Evolutionary conservation across 2,888 invertebrate species (phyloP).

Genomic region (Amorpha juglandis): DNA sequence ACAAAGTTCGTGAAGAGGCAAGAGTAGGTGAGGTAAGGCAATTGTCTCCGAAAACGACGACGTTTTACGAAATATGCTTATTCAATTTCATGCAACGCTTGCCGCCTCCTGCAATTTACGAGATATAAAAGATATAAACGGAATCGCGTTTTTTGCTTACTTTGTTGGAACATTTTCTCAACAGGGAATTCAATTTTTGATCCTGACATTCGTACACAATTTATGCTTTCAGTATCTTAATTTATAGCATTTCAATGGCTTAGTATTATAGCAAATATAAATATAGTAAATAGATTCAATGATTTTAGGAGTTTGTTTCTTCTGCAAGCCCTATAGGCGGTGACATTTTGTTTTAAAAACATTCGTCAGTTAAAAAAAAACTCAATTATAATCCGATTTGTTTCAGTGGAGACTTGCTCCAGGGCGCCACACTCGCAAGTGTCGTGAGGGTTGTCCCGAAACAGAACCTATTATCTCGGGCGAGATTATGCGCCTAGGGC

Average conservation of each 20-base stretch:
- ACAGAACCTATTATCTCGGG: constrained; percentile 85
- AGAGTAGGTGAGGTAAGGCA: constrained; percentile 84
- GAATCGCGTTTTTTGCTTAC: constrained; percentile 85
- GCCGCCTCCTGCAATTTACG: constrained; percentile 85
- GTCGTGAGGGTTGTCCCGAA: constrained; percentile 82
- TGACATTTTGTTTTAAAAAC: constrained; percentile 40
- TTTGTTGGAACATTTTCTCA: constrained; percentile 83
- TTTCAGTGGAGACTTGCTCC: constrained; percentile 74
- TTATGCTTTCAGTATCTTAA: constrained; percentile 58
- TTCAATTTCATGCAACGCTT: constrained; percentile 85
- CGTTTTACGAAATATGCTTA: constrained; percentile 85
- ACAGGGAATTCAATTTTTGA: constrained; percentile 81
- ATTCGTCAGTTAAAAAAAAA: constrained; percentile 73
- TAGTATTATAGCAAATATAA: not conserved
- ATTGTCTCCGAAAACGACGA: constrained; percentile 84
- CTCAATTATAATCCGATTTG: constrained; percentile 82
- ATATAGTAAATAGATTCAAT: not conserved
- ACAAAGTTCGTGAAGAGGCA: constrained; percentile 82
- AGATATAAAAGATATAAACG: constrained; percentile 85
- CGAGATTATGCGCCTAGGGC: constrained; percentile 85
- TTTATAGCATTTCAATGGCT: constrained; percentile 11
- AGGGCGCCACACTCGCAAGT: constrained; percentile 80
- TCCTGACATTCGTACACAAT: constrained; percentile 75
- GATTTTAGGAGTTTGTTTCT: not conserved
- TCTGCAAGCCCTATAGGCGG: not conserved